phyloP scores from a whole-genome alignment of 2,113 vertebrate species.

The Lanius collurio region DNA sequence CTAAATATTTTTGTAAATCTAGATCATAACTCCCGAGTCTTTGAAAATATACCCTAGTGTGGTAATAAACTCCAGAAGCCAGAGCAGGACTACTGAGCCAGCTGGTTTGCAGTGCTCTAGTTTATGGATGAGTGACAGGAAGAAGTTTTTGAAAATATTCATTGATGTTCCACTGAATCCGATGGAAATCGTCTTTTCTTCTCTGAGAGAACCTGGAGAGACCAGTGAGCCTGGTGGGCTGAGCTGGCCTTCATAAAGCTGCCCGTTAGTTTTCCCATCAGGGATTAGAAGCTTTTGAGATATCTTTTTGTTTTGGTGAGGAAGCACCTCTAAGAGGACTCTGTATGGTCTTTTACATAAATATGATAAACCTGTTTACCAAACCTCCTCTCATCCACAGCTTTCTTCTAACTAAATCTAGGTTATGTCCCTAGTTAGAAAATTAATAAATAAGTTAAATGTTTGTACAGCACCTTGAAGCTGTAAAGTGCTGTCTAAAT shows the following conservation, averaged over 20 bases:
- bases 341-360: neutral
- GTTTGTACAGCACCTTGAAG: slow-evolving; percentile 57
- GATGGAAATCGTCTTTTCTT: neutral
- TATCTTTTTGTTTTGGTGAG: neutral
- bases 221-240: neutral
- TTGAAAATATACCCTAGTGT: neutral
- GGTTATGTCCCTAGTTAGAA: slow-evolving; percentile 53
- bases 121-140: neutral
- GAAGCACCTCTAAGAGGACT: neutral
- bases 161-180: neutral
- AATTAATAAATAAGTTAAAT: slow-evolving; percentile 58
- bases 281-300: neutral
- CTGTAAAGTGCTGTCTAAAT: slow-evolving; percentile 34
- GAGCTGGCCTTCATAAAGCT: neutral
- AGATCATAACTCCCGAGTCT: neutral
- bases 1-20: slow-evolving; percentile 11
- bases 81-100: neutral
- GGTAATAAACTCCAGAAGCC: neutral
- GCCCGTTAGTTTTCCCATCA: rapidly evolving
- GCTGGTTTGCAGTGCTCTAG: neutral
- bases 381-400: neutral
- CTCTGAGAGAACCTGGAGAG: neutral
- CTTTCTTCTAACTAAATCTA: slow-evolving; percentile 28
- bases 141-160: neutral
- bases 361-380: neutral